Evolutionary conservation across 2,797 vertebrate species (phyloP).

Genomic region (Ceryle rudis): DNA sequence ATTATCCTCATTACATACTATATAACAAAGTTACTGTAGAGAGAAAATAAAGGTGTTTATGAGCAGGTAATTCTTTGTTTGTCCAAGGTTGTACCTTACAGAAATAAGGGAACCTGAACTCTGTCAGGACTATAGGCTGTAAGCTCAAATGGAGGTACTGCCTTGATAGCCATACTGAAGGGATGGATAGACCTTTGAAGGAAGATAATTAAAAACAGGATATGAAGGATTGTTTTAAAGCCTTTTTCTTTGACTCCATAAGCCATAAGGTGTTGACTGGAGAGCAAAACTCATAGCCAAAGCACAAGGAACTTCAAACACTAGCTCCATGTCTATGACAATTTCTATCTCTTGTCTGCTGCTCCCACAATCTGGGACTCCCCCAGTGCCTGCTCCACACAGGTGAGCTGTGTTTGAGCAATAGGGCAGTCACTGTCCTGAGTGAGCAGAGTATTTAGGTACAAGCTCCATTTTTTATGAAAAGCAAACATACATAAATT

Average conservation of each 20-base stretch:
- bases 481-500: background rate
- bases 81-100: background rate
- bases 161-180: background rate
- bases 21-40: background rate
- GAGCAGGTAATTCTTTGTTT: background rate
- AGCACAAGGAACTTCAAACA: background rate
- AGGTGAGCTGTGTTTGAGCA: background rate
- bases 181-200: background rate
- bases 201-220: no score
- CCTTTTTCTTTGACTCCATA: background rate
- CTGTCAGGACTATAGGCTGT: background rate
- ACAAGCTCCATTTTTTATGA: background rate
- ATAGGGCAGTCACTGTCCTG: background rate
- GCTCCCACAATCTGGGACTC: no score
- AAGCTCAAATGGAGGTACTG: background rate
- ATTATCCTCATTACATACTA: background rate
- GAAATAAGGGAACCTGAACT: background rate
- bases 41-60: background rate
- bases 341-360: no score
- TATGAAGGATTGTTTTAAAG: background rate
- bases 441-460: background rate
- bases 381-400: no score
- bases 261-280: background rate
- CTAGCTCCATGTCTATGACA: background rate
- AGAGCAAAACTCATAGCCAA: background rate